Evolutionary conservation across 2,113 vertebrate species (phyloP).

Genomic region (Pteronura brasiliensis): DNA sequence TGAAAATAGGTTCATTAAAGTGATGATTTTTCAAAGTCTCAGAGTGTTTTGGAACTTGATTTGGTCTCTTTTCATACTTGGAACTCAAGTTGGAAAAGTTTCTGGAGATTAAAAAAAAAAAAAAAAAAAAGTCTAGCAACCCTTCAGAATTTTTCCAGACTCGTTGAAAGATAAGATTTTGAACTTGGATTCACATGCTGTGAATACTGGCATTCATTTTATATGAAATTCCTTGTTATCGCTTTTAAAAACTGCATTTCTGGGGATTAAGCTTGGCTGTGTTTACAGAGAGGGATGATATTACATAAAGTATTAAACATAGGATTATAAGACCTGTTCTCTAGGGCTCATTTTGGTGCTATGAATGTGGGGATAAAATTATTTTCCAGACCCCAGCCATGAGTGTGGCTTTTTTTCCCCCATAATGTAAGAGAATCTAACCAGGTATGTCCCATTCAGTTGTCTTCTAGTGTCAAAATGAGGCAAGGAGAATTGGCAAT

Average conservation of each 20-base stretch:
- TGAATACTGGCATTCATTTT: conserved; percentile 38
- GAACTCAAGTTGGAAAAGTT: conserved; percentile 43
- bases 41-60: conserved; percentile 40
- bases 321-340: not conserved
- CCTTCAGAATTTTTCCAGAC: conserved; percentile 46
- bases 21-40: conserved; percentile 34
- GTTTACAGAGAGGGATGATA: conserved; percentile 30
- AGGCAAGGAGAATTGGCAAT: not conserved
- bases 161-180: conserved; percentile 28
- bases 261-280: not conserved
- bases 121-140: conserved; percentile 44
- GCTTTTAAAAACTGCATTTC: conserved; percentile 20
- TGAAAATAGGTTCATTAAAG: conserved; percentile 40
- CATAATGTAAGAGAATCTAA: not conserved
- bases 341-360: conserved; percentile 33
- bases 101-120: conserved; percentile 32
- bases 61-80: conserved; percentile 45
- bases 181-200: conserved; percentile 37
- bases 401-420: not conserved
- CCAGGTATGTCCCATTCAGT: not conserved
- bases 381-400: not conserved
- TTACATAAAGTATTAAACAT: conserved; percentile 38
- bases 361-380: not conserved
- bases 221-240: conserved; percentile 3
- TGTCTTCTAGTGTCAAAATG: conserved; percentile 5